Percentiles rank a stretch among this genome's conserved stretches.
These are phyloP conservation scores for Fringilla coelebs DNA, from an alignment of 2,797 vertebrate species.

Conservation along the genomic window DNA sequence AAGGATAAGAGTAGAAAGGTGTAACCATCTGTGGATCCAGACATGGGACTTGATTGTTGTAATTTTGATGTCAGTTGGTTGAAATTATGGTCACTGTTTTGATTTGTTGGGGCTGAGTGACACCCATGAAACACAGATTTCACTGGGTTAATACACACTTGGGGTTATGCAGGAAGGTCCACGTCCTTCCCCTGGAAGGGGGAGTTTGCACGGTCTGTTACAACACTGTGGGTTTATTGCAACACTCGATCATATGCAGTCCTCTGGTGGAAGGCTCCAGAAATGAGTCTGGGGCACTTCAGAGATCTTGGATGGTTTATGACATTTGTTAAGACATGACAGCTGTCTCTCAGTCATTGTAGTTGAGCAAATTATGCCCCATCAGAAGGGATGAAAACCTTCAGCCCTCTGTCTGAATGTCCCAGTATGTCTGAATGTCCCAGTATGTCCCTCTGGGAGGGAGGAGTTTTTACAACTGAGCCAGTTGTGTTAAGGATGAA, in stretches of 20 bases:
- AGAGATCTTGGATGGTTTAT: not conserved
- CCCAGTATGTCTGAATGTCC: not conserved
- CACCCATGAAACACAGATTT: not conserved
- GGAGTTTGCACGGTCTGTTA: not conserved
- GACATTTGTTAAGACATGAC: not conserved
- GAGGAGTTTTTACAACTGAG: not conserved
- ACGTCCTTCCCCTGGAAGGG: not conserved
- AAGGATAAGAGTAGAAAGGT: not conserved
- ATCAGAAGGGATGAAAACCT: not conserved
- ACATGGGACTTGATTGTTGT: not conserved
- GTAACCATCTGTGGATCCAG: not conserved
- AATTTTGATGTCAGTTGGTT: not conserved
- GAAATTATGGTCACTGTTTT: not conserved
- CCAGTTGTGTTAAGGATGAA: not conserved
- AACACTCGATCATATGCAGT: not conserved
- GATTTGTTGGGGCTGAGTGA: not conserved
- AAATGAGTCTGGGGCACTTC: not conserved
- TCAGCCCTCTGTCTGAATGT: not conserved
- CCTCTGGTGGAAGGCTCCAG: not conserved
- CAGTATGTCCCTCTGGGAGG: not conserved
- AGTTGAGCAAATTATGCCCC: not conserved
- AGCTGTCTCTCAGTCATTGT: not conserved
- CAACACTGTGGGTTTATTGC: not conserved
- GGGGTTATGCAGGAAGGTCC: not conserved
- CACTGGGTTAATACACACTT: not conserved